Evolutionary conservation across 2,113 vertebrate species (phyloP), one percentile per base, ranked within the genome.

Genomic region (Rhabdornis inornatus): DNA sequence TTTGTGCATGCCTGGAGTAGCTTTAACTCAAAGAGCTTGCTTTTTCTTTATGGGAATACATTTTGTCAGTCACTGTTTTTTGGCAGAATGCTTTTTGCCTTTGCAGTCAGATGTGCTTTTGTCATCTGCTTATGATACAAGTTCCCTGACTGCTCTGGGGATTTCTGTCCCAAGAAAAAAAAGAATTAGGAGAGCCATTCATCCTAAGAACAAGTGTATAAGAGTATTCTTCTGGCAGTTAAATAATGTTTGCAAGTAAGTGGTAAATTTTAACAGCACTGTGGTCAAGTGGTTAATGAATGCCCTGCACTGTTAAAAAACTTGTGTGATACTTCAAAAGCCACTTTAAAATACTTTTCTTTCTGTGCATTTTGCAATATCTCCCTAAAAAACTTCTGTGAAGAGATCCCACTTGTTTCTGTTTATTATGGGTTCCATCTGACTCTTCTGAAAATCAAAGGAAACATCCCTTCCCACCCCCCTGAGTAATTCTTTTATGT

Each of bases 31-130:
- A 82, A 91, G 66, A 79, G 77, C 28, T 76, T 94, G 81, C 28
- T 71, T 94, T 94, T 82, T 50, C 84, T 95, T 95, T 89, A 61
- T 74, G 78, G 83, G 50, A 95, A 95, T 79, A 16, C 14, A 9
- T 94, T 92, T 92, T 97, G 91, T 91, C 89, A 87, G 78, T 68
- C 78, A 22, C 82, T 89, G 39, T 15, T 95, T 92, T 93, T 91
- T 91, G 81, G 74, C 70, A 92, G 91, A 79, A 71, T 79, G 53
- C 25, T 87, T 89, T 60, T 61, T 76, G 61, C 63, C 31, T 91
- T 82, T 71, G 25, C 78, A 89, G 79, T 94, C 84, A 87, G 50
- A 81, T 82, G 42, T 72, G 40, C 74, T 91, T 92, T 92, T 87
- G 72, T 91, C 77, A 82, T 87, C 61, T n/a, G 52, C 28, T 87